A percentile compares a stretch with the other conserved stretches of the same genome.
phyloP scores from a whole-genome alignment of 2,113 vertebrate genomes.

The Macaca fascicularis region DNA sequence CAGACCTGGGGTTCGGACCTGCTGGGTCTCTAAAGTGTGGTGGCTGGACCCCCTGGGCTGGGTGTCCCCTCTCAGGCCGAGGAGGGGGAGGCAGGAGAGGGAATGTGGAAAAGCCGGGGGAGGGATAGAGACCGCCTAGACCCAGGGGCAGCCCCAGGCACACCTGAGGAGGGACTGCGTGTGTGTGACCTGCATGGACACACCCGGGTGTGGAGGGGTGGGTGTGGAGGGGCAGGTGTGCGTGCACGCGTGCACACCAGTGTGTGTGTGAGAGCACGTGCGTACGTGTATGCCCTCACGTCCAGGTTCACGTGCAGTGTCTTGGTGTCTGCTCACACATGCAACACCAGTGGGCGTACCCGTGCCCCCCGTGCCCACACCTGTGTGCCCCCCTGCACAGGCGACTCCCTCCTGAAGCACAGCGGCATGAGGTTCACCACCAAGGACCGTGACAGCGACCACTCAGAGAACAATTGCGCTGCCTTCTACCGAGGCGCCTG shows the following conservation, averaged over 20 bases:
- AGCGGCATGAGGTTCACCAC: conserved; percentile 98
- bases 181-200: not conserved
- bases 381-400: conserved; percentile 68
- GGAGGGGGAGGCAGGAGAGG: not conserved
- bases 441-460: conserved; percentile 97
- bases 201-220: no score
- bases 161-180: rapidly evolving
- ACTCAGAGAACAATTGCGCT: conserved; percentile 98
- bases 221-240: not conserved
- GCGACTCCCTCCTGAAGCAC: conserved; percentile 96
- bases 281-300: rapidly evolving
- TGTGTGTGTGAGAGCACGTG: not conserved
- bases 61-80: not conserved
- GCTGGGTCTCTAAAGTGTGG: not conserved
- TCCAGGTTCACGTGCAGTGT: not conserved
- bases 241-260: not conserved
- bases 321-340: not conserved
- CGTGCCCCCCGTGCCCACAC: not conserved
- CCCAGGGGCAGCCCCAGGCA: not conserved
- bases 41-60: not conserved
- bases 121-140: not conserved
- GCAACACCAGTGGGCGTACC: not conserved
- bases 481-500: conserved; percentile 98
- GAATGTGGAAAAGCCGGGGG: not conserved
- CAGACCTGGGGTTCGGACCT: not conserved